Conservation (phyloP, 2,113 vertebrate genomes). For the Ammodramus savannarum region DNA sequence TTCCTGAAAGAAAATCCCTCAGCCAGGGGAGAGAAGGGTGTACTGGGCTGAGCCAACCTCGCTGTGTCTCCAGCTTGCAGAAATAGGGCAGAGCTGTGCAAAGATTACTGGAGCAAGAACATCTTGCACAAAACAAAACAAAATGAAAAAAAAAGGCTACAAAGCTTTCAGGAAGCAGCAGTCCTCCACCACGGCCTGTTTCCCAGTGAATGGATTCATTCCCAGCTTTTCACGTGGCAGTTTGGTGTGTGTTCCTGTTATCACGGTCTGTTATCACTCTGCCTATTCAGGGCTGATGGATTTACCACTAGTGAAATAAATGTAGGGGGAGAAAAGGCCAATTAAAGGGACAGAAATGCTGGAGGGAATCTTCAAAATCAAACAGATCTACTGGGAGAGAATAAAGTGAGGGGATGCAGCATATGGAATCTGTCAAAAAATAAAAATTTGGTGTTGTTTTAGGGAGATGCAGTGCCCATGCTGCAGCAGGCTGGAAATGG, state of each 20-base stretch:
- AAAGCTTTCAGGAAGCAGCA: neutral
- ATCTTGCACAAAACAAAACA: neutral
- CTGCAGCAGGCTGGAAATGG: neutral
- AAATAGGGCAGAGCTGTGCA: neutral
- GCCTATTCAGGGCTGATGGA: neutral
- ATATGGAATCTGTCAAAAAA: neutral
- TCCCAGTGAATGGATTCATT: neutral
- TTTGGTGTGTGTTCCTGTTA: fast-evolving
- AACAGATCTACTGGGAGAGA: neutral
- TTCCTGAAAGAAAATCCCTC: neutral
- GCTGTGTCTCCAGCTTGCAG: neutral
- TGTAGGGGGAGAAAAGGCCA: fast-evolving
- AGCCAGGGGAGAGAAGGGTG: fast-evolving
- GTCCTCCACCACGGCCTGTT: neutral
- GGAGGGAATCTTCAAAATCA: neutral
- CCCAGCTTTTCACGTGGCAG: neutral
- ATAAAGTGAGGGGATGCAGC: neutral
- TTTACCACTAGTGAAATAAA: neutral
- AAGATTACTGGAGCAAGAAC: neutral
- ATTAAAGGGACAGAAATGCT: neutral
- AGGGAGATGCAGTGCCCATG: neutral
- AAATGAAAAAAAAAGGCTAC: neutral
- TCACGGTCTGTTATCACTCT: neutral
- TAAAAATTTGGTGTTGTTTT: neutral
- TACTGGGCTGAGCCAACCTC: neutral